A percentile compares a stretch with the other conserved stretches of the same genome.
Conservation (phyloP, 2,888 invertebrate genomes). For the Oscheius myriophilus region DNA sequence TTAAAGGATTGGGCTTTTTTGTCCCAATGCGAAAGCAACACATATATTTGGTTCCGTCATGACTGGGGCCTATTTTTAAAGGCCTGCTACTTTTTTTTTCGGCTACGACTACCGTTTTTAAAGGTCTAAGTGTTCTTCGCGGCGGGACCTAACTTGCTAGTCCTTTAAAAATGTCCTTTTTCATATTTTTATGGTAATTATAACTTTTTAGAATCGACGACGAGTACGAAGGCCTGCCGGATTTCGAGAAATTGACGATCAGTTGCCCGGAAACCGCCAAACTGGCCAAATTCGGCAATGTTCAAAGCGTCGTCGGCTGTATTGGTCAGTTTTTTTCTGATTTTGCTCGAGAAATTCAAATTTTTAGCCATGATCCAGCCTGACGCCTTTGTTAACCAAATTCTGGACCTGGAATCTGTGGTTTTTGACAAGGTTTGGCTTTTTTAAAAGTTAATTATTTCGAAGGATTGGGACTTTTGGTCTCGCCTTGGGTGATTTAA, state of each 20-base stretch:
- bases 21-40: no score
- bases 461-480: background rate
- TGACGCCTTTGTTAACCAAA: slow-evolving; percentile 52
- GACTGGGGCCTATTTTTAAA: no score
- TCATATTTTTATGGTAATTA: background rate
- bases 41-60: no score
- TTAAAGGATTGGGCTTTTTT: no score
- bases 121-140: no score
- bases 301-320: slow-evolving; percentile 47
- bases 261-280: slow-evolving; percentile 29
- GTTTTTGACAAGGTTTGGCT: slow-evolving; percentile 83
- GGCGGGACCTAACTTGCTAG: background rate
- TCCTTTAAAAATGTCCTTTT: background rate
- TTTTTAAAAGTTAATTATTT: background rate
- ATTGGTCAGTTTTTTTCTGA: slow-evolving; percentile 36
- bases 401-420: slow-evolving; percentile 84
- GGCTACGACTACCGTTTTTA: no score
- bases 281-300: slow-evolving; percentile 34
- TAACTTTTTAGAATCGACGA: slow-evolving; percentile 18
- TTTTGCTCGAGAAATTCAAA: background rate
- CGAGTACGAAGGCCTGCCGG: slow-evolving; percentile 43
- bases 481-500: background rate
- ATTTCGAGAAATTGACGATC: slow-evolving; percentile 40
- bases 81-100: no score
- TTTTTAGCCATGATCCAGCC: slow-evolving; percentile 12